Evolutionary conservation across 2,888 invertebrate species (phyloP).

Genomic region (Cistogaster globosa): DNA sequence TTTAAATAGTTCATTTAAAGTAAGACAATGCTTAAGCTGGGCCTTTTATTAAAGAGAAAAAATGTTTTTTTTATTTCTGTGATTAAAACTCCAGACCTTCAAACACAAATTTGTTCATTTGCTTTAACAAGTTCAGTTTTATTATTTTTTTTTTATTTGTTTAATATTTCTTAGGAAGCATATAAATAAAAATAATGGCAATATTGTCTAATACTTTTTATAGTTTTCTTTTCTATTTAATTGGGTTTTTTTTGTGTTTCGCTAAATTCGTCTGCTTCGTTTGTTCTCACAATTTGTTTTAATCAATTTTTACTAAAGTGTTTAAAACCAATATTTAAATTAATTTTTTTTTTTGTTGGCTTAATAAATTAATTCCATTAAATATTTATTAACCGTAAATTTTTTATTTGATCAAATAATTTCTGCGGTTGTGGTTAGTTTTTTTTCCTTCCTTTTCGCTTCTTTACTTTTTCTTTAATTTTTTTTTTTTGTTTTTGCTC

Average conservation of each 20-base stretch:
- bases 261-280: neutral
- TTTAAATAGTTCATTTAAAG: neutral
- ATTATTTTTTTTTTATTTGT: neutral
- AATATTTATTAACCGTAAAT: neutral
- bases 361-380: neutral
- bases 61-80: neutral
- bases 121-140: neutral
- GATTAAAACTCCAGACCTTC: neutral
- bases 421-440: no score
- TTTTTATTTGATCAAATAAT: neutral
- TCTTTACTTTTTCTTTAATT: neutral
- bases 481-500: neutral
- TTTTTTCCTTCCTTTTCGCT: no score
- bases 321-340: neutral
- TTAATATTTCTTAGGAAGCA: no score
- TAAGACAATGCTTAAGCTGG: neutral
- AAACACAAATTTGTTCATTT: neutral
- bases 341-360: neutral
- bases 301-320: neutral
- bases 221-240: neutral
- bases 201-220: neutral
- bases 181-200: neutral
- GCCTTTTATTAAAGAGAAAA: neutral
- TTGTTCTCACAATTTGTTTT: neutral
- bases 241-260: neutral